A percentile compares a stretch with the other conserved stretches of the same genome.
Conservation (phyloP, 2,888 invertebrate genomes). For the Dryocosmus kuriphilus region DNA sequence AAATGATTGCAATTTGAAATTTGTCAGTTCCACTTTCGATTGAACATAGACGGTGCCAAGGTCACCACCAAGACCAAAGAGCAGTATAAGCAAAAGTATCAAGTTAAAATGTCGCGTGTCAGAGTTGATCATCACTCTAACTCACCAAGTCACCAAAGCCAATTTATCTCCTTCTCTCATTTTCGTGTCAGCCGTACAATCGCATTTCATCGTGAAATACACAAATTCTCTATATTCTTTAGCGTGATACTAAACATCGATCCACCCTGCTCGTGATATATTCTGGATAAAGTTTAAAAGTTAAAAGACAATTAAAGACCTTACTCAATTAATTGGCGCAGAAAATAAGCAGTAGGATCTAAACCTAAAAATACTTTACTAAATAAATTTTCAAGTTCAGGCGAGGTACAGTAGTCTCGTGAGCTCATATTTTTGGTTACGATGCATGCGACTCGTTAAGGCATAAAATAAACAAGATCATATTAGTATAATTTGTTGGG, state of each 20-base stretch:
- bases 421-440: no score
- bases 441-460: no score
- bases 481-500: no score
- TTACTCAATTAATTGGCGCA: neutral
- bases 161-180: constrained; percentile 19
- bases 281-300: neutral
- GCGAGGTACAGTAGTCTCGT: no score
- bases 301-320: neutral
- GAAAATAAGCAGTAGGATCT: neutral
- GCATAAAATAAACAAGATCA: no score
- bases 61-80: neutral
- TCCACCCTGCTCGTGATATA: neutral
- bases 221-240: constrained; percentile 28
- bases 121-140: constrained; percentile 28
- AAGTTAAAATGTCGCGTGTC: constrained; percentile 31
- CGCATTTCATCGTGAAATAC: constrained; percentile 10
- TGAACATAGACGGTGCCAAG: neutral
- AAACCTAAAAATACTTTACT: neutral
- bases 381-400: neutral
- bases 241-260: constrained; percentile 20
- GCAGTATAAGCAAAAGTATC: neutral
- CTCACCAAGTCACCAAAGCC: neutral
- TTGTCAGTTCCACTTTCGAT: neutral
- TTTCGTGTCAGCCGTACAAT: constrained; percentile 22
- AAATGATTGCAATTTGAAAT: neutral